Evolutionary conservation across 2,113 vertebrate genomes (phyloP).

Genomic region (Plectropomus leopardus): DNA sequence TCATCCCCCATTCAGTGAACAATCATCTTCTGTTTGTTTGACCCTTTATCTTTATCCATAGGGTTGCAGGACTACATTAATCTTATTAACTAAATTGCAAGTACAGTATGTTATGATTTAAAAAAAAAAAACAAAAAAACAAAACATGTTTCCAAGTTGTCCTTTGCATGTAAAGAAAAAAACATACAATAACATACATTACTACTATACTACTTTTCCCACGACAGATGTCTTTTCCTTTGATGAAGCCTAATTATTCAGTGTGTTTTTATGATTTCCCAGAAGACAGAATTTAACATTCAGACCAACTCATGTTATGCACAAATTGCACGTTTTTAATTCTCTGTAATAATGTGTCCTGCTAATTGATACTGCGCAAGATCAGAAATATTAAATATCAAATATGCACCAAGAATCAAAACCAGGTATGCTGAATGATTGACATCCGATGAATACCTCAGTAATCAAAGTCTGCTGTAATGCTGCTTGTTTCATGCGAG

Average conservation of each 20-base stretch:
- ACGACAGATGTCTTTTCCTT: not conserved
- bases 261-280: not conserved
- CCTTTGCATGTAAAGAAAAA: fast-evolving
- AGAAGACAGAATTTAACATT: not conserved
- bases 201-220: no score
- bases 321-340: not conserved
- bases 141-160: not conserved
- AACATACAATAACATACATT: no score
- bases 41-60: not conserved
- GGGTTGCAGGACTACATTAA: not conserved
- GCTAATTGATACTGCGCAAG: conserved; percentile 34
- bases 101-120: not conserved
- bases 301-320: not conserved
- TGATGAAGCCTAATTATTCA: conserved; percentile 9
- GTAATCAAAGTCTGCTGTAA: conserved; percentile 70
- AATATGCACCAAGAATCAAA: conserved; percentile 37
- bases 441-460: conserved; percentile 58
- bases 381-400: conserved; percentile 52
- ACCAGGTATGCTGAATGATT: conserved; percentile 55
- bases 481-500: conserved; percentile 62
- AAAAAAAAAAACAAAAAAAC: no score
- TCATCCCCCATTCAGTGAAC: not conserved
- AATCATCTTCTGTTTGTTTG: not conserved
- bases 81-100: not conserved
- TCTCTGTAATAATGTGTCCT: not conserved